Evolutionary conservation across 2,797 vertebrate species (phyloP).

Genomic region (Melopsittacus undulatus): DNA sequence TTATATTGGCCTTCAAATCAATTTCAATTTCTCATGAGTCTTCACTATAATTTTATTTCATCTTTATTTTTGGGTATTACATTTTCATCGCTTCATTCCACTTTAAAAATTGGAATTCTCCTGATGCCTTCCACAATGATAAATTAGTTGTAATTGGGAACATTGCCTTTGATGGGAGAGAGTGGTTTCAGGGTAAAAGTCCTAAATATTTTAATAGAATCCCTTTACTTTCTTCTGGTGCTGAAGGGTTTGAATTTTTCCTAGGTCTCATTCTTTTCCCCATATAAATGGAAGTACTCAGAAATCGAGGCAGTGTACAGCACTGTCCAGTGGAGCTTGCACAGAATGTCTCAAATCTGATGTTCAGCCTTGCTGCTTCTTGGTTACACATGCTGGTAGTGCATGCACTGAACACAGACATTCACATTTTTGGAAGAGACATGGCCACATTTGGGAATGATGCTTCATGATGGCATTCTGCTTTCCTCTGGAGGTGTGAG

Average conservation of each 20-base stretch:
- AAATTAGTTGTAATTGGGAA: slow-evolving; percentile 45
- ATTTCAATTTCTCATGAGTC: slow-evolving; percentile 55
- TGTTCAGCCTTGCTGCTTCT: not conserved
- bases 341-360: not conserved
- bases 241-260: not conserved
- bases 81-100: slow-evolving; percentile 52
- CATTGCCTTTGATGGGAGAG: not conserved
- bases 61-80: slow-evolving; percentile 51
- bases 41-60: slow-evolving; percentile 55
- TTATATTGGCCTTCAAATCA: slow-evolving; percentile 52
- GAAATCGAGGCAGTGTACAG: not conserved
- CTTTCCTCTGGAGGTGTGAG: not conserved
- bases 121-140: not conserved
- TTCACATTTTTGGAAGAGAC: not conserved
- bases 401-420: not conserved
- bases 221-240: not conserved
- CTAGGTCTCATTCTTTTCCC: not conserved
- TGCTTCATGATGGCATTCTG: not conserved
- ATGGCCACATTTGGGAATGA: not conserved
- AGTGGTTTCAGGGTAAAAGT: slow-evolving; percentile 18
- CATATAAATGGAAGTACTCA: not conserved
- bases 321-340: not conserved
- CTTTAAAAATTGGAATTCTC: slow-evolving; percentile 32
- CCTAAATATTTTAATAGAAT: slow-evolving; percentile 11
- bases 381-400: accelerated